phyloP scores from a whole-genome alignment of 2,888 invertebrate species.

The Augiades crinisus region DNA sequence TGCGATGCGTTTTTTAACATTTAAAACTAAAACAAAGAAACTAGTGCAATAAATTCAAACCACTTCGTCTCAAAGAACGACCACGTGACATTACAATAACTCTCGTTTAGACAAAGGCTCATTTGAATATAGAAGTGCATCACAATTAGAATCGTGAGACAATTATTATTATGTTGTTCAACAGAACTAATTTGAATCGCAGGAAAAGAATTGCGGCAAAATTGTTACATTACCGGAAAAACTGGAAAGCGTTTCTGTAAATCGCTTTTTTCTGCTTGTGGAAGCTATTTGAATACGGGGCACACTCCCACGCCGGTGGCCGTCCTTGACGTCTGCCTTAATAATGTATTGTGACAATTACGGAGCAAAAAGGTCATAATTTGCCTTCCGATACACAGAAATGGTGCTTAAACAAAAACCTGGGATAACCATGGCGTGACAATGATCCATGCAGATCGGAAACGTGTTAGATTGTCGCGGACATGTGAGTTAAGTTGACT shows the following conservation, averaged over 20 bases:
- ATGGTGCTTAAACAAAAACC: slow-evolving; percentile 35
- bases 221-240: slow-evolving; percentile 67
- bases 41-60: slow-evolving; percentile 9
- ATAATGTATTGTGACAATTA: slow-evolving; percentile 36
- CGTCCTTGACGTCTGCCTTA: slow-evolving; percentile 47
- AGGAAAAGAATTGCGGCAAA: slow-evolving; percentile 37
- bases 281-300: slow-evolving; percentile 61
- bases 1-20: too few species aligned
- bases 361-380: slow-evolving; percentile 36
- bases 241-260: slow-evolving; percentile 70
- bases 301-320: slow-evolving; percentile 62
- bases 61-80: slow-evolving; percentile 5
- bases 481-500: slow-evolving; percentile 2
- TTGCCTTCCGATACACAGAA: slow-evolving; percentile 41
- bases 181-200: slow-evolving; percentile 49
- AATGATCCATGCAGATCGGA: slow-evolving; percentile 28
- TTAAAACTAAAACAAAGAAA: slow-evolving; percentile 14
- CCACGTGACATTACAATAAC: slow-evolving; percentile 41
- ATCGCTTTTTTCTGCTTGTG: slow-evolving; percentile 47
- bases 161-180: slow-evolving; percentile 65
- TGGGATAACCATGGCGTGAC: slow-evolving; percentile 42
- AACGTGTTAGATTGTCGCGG: slow-evolving; percentile 14
- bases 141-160: slow-evolving; percentile 37
- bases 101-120: slow-evolving; percentile 54
- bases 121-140: slow-evolving; percentile 66